A percentile compares a stretch with the other conserved stretches of the same genome.
Conservation (phyloP, 2,888 invertebrate species). For the Nomada flava region DNA sequence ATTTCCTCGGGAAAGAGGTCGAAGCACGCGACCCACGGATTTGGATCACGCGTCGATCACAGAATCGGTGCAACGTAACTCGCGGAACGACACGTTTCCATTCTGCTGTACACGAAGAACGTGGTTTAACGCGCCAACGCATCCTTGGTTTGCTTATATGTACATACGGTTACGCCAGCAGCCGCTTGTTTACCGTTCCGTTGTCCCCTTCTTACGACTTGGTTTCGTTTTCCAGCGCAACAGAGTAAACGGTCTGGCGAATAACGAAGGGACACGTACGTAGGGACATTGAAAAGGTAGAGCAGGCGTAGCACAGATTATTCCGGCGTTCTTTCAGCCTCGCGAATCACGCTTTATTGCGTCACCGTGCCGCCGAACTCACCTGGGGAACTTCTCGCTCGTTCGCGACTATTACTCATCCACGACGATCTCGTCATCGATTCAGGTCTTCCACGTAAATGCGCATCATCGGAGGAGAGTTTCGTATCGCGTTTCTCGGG, state of each 20-base stretch:
- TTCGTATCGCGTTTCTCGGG: not conserved
- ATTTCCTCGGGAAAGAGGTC: constrained; percentile 25
- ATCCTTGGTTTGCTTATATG: not conserved
- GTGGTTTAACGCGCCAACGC: not conserved
- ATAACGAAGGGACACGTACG: too few relatives aligned
- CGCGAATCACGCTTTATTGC: not conserved
- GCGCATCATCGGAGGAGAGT: not conserved
- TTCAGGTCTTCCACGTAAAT: not conserved
- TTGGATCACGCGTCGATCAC: too few relatives aligned
- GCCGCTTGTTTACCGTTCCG: too few relatives aligned
- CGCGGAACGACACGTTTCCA: not conserved
- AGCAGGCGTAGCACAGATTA: too few relatives aligned
- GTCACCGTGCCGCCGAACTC: not conserved
- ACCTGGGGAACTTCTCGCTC: constrained; percentile 28
- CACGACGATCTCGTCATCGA: constrained; percentile 13
- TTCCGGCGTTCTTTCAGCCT: too few relatives aligned
- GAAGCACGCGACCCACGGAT: not conserved
- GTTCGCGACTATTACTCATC: constrained; percentile 34
- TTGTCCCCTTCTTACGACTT: too few relatives aligned
- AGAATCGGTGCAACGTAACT: not conserved
- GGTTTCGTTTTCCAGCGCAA: too few relatives aligned
- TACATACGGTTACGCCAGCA: too few relatives aligned
- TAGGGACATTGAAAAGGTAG: too few relatives aligned
- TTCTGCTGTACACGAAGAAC: too few relatives aligned
- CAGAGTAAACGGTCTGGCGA: too few relatives aligned